Base-by-base conservation (phyloP, 2,888 invertebrate species). In the Atethmia centrago region DNA sequence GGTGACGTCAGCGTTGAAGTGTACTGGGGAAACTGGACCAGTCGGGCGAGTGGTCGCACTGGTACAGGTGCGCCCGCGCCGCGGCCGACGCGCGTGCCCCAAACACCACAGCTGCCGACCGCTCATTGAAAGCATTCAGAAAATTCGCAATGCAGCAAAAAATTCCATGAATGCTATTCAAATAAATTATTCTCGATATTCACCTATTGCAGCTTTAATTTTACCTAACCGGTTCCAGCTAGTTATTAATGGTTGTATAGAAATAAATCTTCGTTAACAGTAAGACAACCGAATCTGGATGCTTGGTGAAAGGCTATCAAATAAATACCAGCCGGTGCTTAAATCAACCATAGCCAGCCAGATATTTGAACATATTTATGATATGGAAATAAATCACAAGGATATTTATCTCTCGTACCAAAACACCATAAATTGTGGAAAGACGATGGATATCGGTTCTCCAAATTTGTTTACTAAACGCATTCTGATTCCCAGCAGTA, bases 61-160 rank as follows among this genome's bases (percentile, higher is more conserved):
- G 68, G 72, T 83, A 88, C 93, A 93, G 93, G 93, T 93, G 92
- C 88, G 87, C 81, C 83, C 71, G 78, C 65, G 73, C 65, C 49
- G 64, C 71, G 55, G 59, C 67, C 79, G 80, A 77, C 86, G 86
- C 90, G 90, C 91, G 90, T 90, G 91, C 90, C 72, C 69, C 75
- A 67, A 80, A 67, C 78, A 36, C 75, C 70, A 77, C 88, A 88
- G 85, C 86, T 89, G 88, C 81, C 79, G 74, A 73, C 73, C 47
- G 56, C 51, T 68, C 64, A 88, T 89, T 90, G 73, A 77, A 87
- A 85, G 87, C 76, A 86, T 87, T 87, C 77, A 81, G 59, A 77
- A 81, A 67, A 83, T 79, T 87, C 58, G 16, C 67, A 59, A 71
- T 67, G 42, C 62, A 59, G 75, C 63, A 67, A 82, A 79, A 77